These are phyloP conservation scores for Metallyticus violacea DNA, from an alignment of 2,888 invertebrate genomes.

Conservation along the genomic window DNA sequence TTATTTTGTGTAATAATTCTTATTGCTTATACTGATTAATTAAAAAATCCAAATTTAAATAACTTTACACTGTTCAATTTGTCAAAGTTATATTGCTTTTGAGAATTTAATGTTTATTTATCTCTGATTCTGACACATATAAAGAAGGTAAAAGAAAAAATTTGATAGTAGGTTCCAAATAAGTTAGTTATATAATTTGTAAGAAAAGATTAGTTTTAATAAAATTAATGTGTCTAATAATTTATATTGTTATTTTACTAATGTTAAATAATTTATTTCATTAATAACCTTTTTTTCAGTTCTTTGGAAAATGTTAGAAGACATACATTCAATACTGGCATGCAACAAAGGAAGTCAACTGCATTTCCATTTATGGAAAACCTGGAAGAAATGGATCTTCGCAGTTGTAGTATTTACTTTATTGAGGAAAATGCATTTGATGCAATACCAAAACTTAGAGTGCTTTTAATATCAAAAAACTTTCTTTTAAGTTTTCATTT, in stretches of 20 bases:
- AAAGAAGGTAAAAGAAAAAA: too few relatives aligned
- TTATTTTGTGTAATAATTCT: too few relatives aligned
- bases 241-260: background rate
- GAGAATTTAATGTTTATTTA: too few relatives aligned
- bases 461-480: constrained; percentile 56
- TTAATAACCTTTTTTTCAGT: background rate
- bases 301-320: background rate
- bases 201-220: too few relatives aligned
- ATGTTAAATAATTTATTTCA: background rate
- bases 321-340: background rate
- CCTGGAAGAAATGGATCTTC: constrained; percentile 56
- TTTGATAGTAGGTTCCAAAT: too few relatives aligned
- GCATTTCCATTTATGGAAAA: constrained; percentile 39
- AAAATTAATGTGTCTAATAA: too few relatives aligned
- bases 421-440: constrained; percentile 48
- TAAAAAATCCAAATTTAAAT: too few relatives aligned
- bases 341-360: background rate
- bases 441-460: constrained; percentile 49
- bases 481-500: constrained; percentile 42
- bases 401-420: constrained; percentile 53
- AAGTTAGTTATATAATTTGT: too few relatives aligned
- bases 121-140: too few relatives aligned
- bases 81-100: too few relatives aligned
- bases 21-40: too few relatives aligned
- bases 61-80: too few relatives aligned